Evolutionary conservation across 2,797 vertebrate genomes (phyloP).

Genomic region (Eupleurogrammus muticus): DNA sequence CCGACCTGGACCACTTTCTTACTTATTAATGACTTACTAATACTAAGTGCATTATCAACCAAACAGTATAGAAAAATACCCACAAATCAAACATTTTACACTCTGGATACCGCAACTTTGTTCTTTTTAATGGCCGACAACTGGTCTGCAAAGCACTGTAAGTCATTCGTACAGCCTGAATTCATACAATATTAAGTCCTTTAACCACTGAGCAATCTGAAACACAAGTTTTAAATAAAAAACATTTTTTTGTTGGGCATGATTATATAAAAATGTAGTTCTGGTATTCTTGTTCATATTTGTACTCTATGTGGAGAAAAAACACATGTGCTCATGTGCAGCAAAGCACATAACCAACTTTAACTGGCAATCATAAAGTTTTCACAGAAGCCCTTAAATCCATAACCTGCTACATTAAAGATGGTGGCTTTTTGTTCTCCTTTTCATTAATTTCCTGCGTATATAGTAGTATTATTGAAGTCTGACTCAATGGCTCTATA

Average conservation of each 20-base stretch:
- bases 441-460: slow-evolving; percentile 41
- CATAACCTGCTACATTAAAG: slow-evolving; percentile 33
- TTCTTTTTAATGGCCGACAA: neutral
- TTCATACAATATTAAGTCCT: neutral
- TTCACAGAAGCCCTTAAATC: slow-evolving; percentile 40
- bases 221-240: neutral
- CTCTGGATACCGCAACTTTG: neutral
- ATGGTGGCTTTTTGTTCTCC: slow-evolving; percentile 33
- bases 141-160: neutral
- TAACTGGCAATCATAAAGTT: slow-evolving; percentile 51
- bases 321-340: slow-evolving; percentile 19
- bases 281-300: neutral
- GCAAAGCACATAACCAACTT: slow-evolving; percentile 32
- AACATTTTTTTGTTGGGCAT: neutral
- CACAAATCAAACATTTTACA: too few relatives aligned
- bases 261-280: slow-evolving; percentile 1
- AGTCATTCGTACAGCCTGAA: neutral
- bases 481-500: slow-evolving; percentile 24
- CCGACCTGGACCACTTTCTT: too few relatives aligned
- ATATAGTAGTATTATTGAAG: slow-evolving; percentile 29
- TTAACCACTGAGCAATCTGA: neutral
- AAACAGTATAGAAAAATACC: neutral
- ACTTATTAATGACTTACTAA: neutral
- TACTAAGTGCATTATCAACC: too few relatives aligned
- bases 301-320: slow-evolving; percentile 17